phyloP scores from a whole-genome alignment of 1,140 invertebrate genomes.

The Cherax quadricarinatus region DNA sequence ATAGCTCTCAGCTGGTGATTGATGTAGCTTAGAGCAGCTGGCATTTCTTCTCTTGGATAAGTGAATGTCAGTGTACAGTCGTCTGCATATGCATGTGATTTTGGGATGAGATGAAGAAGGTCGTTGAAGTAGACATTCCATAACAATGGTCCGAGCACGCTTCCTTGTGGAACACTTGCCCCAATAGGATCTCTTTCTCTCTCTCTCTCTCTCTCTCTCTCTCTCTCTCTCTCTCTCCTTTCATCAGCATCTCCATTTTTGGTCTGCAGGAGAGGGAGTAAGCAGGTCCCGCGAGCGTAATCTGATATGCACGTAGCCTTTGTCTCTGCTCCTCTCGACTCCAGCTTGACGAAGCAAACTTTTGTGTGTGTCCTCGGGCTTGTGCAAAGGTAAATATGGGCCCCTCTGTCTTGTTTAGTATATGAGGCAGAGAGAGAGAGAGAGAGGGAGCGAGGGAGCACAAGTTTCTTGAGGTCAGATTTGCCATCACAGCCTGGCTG shows the following conservation, averaged over 20 bases:
- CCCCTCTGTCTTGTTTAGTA: background rate
- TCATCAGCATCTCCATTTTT: background rate
- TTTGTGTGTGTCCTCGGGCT: background rate
- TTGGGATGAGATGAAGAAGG: too few relatives aligned
- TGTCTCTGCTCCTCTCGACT: background rate
- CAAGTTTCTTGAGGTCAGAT: background rate
- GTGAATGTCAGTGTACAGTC: too few relatives aligned
- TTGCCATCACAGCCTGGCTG: too few relatives aligned
- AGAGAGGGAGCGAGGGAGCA: background rate
- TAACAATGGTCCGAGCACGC: too few relatives aligned
- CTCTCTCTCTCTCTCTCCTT: background rate
- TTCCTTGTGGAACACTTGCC: too few relatives aligned
- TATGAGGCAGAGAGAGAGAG: background rate
- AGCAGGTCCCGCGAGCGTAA: background rate
- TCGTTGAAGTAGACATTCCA: too few relatives aligned
- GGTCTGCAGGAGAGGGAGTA: background rate
- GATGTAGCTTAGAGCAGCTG: too few relatives aligned
- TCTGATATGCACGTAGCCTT: conserved; percentile 15
- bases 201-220: background rate
- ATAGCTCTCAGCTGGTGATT: too few relatives aligned
- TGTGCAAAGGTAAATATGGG: background rate
- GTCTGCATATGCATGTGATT: too few relatives aligned
- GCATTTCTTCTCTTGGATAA: too few relatives aligned
- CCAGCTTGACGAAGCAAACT: background rate
- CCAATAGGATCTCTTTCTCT: background rate